Base-by-base conservation (phyloP, 1,140 invertebrate genomes). In the Latrodectus geometricus region DNA sequence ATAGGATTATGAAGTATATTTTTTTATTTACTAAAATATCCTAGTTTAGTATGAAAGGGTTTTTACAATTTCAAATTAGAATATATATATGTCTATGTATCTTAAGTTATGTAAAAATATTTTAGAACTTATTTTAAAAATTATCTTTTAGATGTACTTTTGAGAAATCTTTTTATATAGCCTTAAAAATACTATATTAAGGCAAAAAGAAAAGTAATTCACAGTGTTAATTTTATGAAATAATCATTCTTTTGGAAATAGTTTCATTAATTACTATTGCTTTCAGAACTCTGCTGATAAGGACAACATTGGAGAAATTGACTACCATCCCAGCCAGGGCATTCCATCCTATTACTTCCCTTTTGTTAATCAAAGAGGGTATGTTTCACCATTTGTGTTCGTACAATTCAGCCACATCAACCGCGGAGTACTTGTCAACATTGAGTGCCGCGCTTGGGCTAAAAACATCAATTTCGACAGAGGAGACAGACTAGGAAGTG, bases 361-460 rank as follows among this genome's bases (percentile, higher is more conserved):
- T 0, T 98, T 94, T 89, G 92, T 89, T 61, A 92, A 93, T 90
- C 94, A 94, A 12, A 94, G 95, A 89, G 96, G 96, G 49, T 98
- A 98, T 89, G 92, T 96, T 14, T 96, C 96, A 90, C 97, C 97
- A 0, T 91, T 98, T 48, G 95, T 98, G 12, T 96, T 97, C 87
- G 94, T 97, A 11, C 95, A 96, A 89, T 96, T 98, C 89, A 91
- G 93, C 87, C 93, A 95, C 89, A 95, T 96, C 87, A 93, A 92
- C 95, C 95, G 94, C 90, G 95, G 96, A 73, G 95, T 97, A 48
- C 93, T 98, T 88, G 97, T 98, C 92, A 97, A 98, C 92, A 96
- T 98, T 92, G 97, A 98, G 92, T 98, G 97, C 93, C 97, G 97
- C 93, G 97, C 97, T 88, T 98, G 96, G 96, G 97, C 97, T 89